Base-by-base conservation (phyloP, 2,113 vertebrate genomes). In the Gopherus evgoodei region DNA sequence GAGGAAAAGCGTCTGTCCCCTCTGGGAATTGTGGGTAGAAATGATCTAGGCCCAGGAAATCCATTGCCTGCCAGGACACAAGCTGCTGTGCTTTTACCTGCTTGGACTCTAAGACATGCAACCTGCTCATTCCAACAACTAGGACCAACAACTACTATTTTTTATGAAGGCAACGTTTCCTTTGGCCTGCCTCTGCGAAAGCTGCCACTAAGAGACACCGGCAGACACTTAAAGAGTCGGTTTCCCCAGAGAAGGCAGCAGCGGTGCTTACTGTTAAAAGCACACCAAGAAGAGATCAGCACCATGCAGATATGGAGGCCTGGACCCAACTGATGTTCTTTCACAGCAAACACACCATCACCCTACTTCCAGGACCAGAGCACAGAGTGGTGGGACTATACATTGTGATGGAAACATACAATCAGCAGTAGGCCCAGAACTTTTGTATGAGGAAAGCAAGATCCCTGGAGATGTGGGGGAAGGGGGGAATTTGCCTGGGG, bases 311-410 rank as follows among this genome's bases (percentile, higher is more conserved):
- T 52, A 44, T 49, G 29, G 81, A 90, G 78, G 83, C 54, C 84
- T 17, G 35, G 42, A 78, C 29, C 10, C 25, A 1, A 69, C 11
- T 52, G 10, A 42, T 53, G 35, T 59, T 88, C 38, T 84, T 2
- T 29, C 31, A 1, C 4, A 1, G 21, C 49, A 25, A 5, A 9
- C 6, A 42, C 16, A 53, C 0, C 3, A 47, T 81, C 49, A 5
- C 13, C 86, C 42, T 84, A 62, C 79, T 38, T 38, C 38, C 80
- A 87, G 35, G 47, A 54, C 54, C 80, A 69, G 50, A 47, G 72
- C 78, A 75, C 47, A 22, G 79, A 56, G 27, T 8, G 21, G 2
- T 42, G 21, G 17, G n/a, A 83, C 21, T 38, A 38, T 29, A 38
- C 24, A 44, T 78, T 38, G 52, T 1, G 8, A 44, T 7, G 17